Base-by-base conservation (phyloP, 2,888 invertebrate species). In the Endomychus coccineus region DNA sequence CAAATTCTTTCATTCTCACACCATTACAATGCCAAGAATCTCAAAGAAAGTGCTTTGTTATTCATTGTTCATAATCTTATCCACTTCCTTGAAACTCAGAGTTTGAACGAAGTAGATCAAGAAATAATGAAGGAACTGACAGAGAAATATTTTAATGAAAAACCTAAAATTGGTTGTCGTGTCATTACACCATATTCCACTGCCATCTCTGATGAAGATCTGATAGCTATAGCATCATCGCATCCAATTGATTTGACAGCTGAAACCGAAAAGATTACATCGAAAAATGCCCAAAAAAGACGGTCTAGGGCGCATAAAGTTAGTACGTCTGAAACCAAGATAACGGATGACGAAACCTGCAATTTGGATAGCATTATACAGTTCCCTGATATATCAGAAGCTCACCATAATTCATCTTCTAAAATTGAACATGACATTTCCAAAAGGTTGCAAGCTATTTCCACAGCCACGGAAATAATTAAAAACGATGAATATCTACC, bases 11-110 rank as follows among this genome's bases (percentile, higher is more conserved):
- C 84, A 51, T 78, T 90, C 53, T 78, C 88, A 0, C 71, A 74
- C 44, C 73, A 77, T 6, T 88, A 86, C 65, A 86, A 87, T 57
- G 85, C 88, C 3, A 58, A 66, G 1, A 75, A 84, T 46, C 67
- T 91, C 9, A 82, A 82, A 62, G 66, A 67, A 9, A 77, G 77
- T 40, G 83, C 83, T 58, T 75, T 85, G 73, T 79, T 85, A 52
- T 90, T 81, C 54, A 81, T 90, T 39, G 76, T 77, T 3, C 68
- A 82, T 30, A 91, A 91, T 63, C 61, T 90, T 25, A 68, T 79
- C 3, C 71, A 80, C 11, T 66, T 89, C 7, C 64, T 90, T 4
- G 83, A 85, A 61, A 74, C 74, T 46, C 74, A 75, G 52, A 67
- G 71, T 16, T 64, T 88, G 32, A 82, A 85, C 42, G 61, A 69